phyloP scores from a whole-genome alignment of 2,888 invertebrate genomes.

The Caenorhabditis doughertyi region DNA sequence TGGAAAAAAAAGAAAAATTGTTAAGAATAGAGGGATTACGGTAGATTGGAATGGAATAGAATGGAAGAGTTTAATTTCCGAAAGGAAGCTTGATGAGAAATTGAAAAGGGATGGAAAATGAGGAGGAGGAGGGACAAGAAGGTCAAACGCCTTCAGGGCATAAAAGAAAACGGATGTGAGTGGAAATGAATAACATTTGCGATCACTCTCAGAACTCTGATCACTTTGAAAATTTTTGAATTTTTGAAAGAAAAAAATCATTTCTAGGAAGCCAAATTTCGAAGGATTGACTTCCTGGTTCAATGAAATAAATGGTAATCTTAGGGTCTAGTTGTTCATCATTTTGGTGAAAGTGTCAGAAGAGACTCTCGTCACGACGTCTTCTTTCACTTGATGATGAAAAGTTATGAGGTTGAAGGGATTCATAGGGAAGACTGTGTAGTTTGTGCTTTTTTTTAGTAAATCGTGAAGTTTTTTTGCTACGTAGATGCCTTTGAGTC shows the following conservation, averaged over 20 bases:
- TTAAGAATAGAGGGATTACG: slow-evolving; percentile 23
- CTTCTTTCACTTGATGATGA: no score
- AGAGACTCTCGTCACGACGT: no score
- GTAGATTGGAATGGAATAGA: slow-evolving; percentile 26
- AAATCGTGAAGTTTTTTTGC: no score
- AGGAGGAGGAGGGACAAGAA: slow-evolving; percentile 14
- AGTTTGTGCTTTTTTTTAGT: no score
- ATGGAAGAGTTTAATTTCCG: slow-evolving; percentile 53
- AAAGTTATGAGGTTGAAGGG: no score
- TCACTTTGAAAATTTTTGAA: background rate
- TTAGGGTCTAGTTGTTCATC: background rate
- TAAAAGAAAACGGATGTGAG: slow-evolving; percentile 2
- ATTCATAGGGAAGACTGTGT: no score
- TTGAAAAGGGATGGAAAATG: slow-evolving; percentile 28
- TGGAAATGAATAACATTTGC: slow-evolving; percentile 15
- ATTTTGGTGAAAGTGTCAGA: no score
- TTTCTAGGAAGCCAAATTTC: background rate
- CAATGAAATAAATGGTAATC: background rate
- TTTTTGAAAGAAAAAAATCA: background rate
- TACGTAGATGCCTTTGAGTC: no score
- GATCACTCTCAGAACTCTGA: slow-evolving; percentile 19
- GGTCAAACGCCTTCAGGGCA: slow-evolving; percentile 53
- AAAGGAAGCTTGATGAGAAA: slow-evolving; percentile 37
- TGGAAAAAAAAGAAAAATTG: slow-evolving; percentile 8
- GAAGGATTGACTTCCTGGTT: background rate